Conservation (phyloP, 2,888 invertebrate species). For the Parnassius mnemosyne region DNA sequence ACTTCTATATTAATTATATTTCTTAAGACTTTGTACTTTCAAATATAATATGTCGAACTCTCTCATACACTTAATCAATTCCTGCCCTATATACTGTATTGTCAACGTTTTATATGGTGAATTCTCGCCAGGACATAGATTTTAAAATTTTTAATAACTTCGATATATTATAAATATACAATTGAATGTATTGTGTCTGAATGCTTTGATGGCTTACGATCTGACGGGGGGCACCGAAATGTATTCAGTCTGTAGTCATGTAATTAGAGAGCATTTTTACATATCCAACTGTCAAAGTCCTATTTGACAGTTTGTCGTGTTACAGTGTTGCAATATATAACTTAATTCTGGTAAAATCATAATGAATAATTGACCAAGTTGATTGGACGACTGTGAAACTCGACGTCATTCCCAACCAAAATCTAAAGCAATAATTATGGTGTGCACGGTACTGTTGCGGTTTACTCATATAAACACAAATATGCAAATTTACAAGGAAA, state of each 20-base stretch:
- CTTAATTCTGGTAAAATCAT: too few species aligned
- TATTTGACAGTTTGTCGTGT: too few species aligned
- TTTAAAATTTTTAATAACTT: neutral
- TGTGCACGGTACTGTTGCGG: too few species aligned
- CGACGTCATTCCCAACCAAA: too few species aligned
- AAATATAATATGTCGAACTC: conserved; percentile 20
- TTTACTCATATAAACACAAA: too few species aligned
- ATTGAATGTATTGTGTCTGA: neutral
- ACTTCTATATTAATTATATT: conserved; percentile 28
- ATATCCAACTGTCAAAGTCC: neutral
- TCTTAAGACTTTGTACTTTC: conserved; percentile 30
- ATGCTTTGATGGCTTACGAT: neutral
- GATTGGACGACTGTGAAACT: too few species aligned
- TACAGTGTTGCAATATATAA: neutral
- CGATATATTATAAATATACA: neutral
- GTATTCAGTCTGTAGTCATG: too few species aligned
- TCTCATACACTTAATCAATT: conserved; percentile 18
- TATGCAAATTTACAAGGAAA: too few species aligned
- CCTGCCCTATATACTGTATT: conserved; percentile 24
- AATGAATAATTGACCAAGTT: too few species aligned
- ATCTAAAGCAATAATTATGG: too few species aligned
- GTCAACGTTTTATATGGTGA: conserved; percentile 15
- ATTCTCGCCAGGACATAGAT: conserved; percentile 11
- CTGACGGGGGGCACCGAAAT: neutral
- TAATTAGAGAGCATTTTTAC: neutral